These are phyloP conservation scores for Esox lucius DNA, from an alignment of 2,797 vertebrate species.

Conservation along the genomic window DNA sequence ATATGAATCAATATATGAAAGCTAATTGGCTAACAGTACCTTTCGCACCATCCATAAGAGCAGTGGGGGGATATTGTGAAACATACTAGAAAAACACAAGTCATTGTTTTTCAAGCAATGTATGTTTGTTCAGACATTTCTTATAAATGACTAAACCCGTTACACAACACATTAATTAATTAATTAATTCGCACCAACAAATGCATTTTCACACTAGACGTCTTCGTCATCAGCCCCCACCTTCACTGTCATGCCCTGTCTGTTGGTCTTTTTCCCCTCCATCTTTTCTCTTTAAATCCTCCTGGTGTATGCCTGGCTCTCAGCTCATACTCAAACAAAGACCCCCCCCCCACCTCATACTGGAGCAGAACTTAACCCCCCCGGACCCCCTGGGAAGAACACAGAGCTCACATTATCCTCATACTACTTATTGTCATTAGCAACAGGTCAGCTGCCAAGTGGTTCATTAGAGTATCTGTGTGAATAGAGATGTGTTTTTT, in stretches of 20 bases:
- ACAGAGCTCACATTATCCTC: not conserved
- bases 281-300: not conserved
- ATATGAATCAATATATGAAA: not conserved
- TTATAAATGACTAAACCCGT: not conserved
- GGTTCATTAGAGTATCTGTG: not conserved
- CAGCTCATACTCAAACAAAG: not conserved
- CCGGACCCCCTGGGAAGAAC: not conserved
- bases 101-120: not conserved
- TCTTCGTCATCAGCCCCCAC: not conserved
- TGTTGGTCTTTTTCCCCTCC: not conserved
- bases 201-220: not conserved
- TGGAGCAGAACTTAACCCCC: not conserved
- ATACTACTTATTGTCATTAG: not conserved
- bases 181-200: not conserved
- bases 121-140: not conserved
- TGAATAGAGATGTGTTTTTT: not conserved
- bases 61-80: not conserved
- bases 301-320: not conserved
- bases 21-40: not conserved
- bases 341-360: not conserved
- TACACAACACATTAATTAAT: not conserved
- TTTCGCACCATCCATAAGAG: not conserved
- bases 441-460: not conserved
- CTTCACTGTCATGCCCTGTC: not conserved
- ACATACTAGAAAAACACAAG: not conserved